A percentile compares a stretch with the other conserved stretches of the same genome.
Conservation (phyloP, 2,888 invertebrate genomes). For the Ditylenchus weischeri region DNA sequence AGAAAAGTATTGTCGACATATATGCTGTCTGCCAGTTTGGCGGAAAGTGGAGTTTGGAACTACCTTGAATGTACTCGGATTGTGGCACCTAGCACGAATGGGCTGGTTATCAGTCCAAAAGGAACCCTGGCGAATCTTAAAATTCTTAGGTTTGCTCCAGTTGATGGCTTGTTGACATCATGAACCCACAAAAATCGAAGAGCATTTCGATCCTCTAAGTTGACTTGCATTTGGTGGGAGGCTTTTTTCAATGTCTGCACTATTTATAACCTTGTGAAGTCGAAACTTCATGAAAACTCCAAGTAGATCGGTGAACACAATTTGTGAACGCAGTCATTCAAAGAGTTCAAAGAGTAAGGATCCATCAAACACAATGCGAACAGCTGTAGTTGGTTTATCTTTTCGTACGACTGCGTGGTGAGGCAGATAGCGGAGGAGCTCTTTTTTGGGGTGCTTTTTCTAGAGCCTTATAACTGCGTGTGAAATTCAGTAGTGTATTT, state of each 20-base stretch:
- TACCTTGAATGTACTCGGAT: constrained; percentile 27
- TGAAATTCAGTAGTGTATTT: no score
- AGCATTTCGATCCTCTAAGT: constrained; percentile 25
- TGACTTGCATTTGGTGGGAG: constrained; percentile 29
- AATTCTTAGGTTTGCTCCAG: constrained; percentile 20
- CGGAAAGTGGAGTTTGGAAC: background rate
- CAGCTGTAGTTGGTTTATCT: background rate
- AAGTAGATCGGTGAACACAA: constrained; percentile 12
- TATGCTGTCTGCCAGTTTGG: constrained; percentile 13
- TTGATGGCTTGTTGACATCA: constrained; percentile 17
- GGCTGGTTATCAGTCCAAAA: constrained; percentile 27
- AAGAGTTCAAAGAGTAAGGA: background rate
- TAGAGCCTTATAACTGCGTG: no score
- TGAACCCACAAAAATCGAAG: constrained; percentile 32
- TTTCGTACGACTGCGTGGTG: background rate
- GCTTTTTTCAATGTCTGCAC: constrained; percentile 37
- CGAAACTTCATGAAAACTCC: constrained; percentile 15
- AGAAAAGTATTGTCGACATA: constrained; percentile 28
- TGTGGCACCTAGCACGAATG: constrained; percentile 32
- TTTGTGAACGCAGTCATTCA: constrained; percentile 13
- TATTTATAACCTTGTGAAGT: constrained; percentile 2
- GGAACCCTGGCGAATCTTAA: constrained; percentile 28
- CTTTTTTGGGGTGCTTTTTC: no score
- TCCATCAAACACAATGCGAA: constrained; percentile 17
- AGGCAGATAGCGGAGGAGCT: no score